Conservation (phyloP, 2,888 invertebrate genomes). For the Acanthosoma haemorrhoidale region DNA sequence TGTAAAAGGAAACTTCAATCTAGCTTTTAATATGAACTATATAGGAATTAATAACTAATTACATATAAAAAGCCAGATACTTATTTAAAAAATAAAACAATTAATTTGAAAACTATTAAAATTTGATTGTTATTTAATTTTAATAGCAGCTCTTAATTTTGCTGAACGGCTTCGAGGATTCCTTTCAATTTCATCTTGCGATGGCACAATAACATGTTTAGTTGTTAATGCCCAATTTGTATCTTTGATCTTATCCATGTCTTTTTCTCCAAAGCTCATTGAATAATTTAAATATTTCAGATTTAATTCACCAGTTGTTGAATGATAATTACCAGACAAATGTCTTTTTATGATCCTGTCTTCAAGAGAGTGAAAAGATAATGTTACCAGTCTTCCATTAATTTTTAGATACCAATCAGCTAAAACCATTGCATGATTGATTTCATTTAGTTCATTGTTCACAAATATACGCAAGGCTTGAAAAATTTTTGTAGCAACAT, state of each 20-base stretch:
- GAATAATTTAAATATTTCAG: slow-evolving; percentile 64
- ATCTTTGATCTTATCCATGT: slow-evolving; percentile 55
- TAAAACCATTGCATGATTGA: slow-evolving; percentile 78
- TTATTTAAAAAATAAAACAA: too few relatives aligned
- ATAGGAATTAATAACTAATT: too few relatives aligned
- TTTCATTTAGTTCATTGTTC: slow-evolving; percentile 92
- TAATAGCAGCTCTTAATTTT: slow-evolving; percentile 76
- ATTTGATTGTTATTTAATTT: slow-evolving; percentile 52
- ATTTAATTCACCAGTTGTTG: slow-evolving; percentile 64
- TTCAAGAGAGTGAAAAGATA: slow-evolving; percentile 90
- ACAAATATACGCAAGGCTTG: slow-evolving; percentile 91
- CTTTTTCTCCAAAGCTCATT: slow-evolving; percentile 55
- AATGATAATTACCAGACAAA: slow-evolving; percentile 55
- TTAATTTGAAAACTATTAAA: too few relatives aligned
- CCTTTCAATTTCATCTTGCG: slow-evolving; percentile 61
- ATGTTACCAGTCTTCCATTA: slow-evolving; percentile 70
- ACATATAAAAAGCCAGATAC: too few relatives aligned
- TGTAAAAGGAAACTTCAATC: too few relatives aligned
- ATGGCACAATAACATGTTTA: slow-evolving; percentile 74
- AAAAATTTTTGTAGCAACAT: slow-evolving; percentile 87
- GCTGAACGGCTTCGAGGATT: slow-evolving; percentile 89
- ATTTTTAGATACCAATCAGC: slow-evolving; percentile 71
- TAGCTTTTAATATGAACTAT: too few relatives aligned
- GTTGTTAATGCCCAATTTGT: slow-evolving; percentile 65
- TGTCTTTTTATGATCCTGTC: slow-evolving; percentile 90